A percentile compares a stretch with the other conserved stretches of the same genome.
Conservation (phyloP, 1,140 invertebrate species). For the Whitmania pigra region DNA sequence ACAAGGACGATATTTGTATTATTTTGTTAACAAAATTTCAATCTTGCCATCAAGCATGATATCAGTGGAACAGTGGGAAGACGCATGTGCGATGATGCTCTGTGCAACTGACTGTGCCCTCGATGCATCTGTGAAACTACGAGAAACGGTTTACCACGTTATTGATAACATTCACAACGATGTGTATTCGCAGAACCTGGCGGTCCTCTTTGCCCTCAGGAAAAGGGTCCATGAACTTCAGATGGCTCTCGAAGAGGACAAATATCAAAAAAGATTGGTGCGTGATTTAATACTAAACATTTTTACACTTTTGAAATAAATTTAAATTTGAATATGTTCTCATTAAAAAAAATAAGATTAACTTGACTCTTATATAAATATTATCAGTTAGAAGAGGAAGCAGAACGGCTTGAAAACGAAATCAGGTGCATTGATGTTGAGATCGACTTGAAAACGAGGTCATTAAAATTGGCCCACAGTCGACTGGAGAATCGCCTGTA, state of each 20-base stretch:
- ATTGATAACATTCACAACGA: background rate
- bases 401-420: background rate
- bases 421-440: background rate
- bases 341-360: background rate
- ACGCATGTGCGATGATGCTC: background rate
- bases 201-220: conserved; percentile 4
- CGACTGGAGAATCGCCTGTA: conserved; percentile 42
- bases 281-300: background rate
- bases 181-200: conserved; percentile 2
- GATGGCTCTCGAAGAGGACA: background rate
- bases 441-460: background rate
- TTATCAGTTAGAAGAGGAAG: conserved; percentile 8
- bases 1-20: too few species aligned
- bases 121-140: background rate
- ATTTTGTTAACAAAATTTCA: background rate
- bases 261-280: conserved; percentile 1
- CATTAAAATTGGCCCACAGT: conserved; percentile 39
- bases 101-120: background rate
- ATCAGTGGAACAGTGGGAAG: background rate
- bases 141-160: background rate
- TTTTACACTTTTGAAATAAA: too few species aligned
- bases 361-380: background rate
- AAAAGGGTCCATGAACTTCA: conserved; percentile 5
- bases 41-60: background rate
- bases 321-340: background rate